Base-by-base conservation (phyloP, 30 jellyfish, hydroid and myxozoan genomes). In the Nemopilema nomurai region DNA sequence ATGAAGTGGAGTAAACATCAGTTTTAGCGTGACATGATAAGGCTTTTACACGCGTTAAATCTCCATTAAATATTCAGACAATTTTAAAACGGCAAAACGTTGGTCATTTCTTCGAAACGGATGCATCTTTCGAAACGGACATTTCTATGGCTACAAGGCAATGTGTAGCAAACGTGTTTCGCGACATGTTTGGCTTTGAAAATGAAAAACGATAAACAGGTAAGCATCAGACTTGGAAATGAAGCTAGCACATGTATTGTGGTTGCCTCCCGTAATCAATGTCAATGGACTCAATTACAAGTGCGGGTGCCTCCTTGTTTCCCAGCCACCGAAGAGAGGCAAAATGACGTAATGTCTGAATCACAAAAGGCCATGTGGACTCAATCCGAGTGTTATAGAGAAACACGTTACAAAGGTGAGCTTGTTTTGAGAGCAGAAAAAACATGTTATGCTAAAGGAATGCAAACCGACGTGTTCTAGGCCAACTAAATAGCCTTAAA, bases 251-350 rank as follows among this genome's bases (percentile, higher is more conserved):
- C 90, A 72, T 80, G 77, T 23, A 3, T 50, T 21, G 90, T 41
- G 82, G 90, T 80, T n/a, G 25, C 16, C 16, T 50, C 76, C 76
- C 27, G 27, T 9, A 7, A 53, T 21, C 76, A 76, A 25, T 18
- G 64, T 76, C 64, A 80, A 80, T 80, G 62, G 79, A 79, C 80
- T 79, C 88, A 18, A 66, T 20, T n/a, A 41, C 71, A 73, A 73
- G 57, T 76, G 86, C 33, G 86, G 75, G 53, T 76, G 16, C 18
- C 57, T 13, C n/a, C 18, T 63, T 76, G 28, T 30, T 26, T 49
- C 25, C 31, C 26, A 8, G 62, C 26, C 63, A 63, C 73, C 57
- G 26, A 76, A 51, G 1, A 71, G 86, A 76, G 86, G 63, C 83
- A 18, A 16, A 32, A 73, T 73, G 83, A 73, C 49, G 83, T 73